phyloP scores from a whole-genome alignment of 1,140 invertebrate species.

The Hermatobates lingyangjiaoensis region DNA sequence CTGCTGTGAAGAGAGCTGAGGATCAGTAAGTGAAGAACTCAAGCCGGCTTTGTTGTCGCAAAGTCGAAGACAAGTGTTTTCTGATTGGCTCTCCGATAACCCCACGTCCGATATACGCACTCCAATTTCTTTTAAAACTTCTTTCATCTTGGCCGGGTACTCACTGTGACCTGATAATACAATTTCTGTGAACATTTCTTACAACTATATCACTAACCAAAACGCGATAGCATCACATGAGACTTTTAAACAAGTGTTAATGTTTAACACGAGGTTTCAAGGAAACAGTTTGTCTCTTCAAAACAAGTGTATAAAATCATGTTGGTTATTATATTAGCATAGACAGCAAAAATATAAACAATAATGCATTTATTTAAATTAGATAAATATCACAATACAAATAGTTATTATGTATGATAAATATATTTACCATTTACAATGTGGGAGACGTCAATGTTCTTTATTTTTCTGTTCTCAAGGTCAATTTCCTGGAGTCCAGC shows the following conservation, averaged over 20 bases:
- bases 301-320: neutral
- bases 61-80: too few species aligned
- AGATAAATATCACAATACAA: neutral
- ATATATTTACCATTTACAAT: slow-evolving; percentile 28
- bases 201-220: neutral
- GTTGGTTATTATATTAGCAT: neutral
- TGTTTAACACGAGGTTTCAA: neutral
- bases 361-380: neutral
- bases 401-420: neutral
- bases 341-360: neutral
- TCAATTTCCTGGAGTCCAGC: slow-evolving; percentile 38
- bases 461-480: slow-evolving; percentile 32
- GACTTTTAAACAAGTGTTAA: neutral
- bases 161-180: slow-evolving; percentile 33
- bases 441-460: slow-evolving; percentile 39
- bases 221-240: neutral
- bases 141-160: slow-evolving; percentile 39
- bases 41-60: too few species aligned
- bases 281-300: neutral
- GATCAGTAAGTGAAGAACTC: too few species aligned
- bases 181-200: neutral
- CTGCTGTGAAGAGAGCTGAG: too few species aligned
- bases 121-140: slow-evolving; percentile 27
- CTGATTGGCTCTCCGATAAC: too few species aligned
- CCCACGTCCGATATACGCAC: too few species aligned